phyloP scores from a whole-genome alignment of 2,113 vertebrate species.

The Oncorhynchus gorbuscha region DNA sequence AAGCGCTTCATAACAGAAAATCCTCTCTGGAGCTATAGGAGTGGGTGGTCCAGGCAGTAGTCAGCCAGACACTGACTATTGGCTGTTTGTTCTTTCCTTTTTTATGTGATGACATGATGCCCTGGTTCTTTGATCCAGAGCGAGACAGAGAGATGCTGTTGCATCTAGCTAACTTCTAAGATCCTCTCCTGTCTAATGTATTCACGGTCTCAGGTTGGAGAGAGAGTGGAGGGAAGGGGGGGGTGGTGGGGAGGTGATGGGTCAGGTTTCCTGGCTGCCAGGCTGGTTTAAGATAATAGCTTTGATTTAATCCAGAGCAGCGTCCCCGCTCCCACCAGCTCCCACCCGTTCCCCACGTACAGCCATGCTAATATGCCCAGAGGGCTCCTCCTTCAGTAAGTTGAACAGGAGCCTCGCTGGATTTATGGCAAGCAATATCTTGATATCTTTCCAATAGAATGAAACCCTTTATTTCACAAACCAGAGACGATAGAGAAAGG shows the following conservation, averaged over 20 bases:
- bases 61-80: conserved; percentile 11
- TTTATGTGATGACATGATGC: conserved; percentile 4
- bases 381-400: conserved; percentile 26
- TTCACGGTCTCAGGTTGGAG: conserved; percentile 10
- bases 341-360: conserved; percentile 7
- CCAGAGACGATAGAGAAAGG: conserved; percentile 24
- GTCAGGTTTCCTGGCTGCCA: conserved; percentile 50
- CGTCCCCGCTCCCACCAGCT: conserved; percentile 14
- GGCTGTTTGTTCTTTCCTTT: not conserved
- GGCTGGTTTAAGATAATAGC: conserved; percentile 53
- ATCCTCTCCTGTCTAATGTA: conserved; percentile 5
- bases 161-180: not conserved
- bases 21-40: conserved; percentile 35
- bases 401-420: conserved; percentile 27
- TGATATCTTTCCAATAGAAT: conserved; percentile 28
- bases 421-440: too few relatives aligned
- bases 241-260: not conserved
- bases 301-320: conserved; percentile 61
- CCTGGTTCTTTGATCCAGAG: conserved; percentile 21
- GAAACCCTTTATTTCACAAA: conserved; percentile 41
- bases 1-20: conserved; percentile 30
- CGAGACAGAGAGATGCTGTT: not conserved
- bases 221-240: too few relatives aligned
- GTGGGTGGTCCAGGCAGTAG: conserved; percentile 28
- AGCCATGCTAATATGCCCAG: conserved; percentile 41